Base-by-base conservation (phyloP, 2,888 invertebrate genomes). In the Polymixis lichenea region DNA sequence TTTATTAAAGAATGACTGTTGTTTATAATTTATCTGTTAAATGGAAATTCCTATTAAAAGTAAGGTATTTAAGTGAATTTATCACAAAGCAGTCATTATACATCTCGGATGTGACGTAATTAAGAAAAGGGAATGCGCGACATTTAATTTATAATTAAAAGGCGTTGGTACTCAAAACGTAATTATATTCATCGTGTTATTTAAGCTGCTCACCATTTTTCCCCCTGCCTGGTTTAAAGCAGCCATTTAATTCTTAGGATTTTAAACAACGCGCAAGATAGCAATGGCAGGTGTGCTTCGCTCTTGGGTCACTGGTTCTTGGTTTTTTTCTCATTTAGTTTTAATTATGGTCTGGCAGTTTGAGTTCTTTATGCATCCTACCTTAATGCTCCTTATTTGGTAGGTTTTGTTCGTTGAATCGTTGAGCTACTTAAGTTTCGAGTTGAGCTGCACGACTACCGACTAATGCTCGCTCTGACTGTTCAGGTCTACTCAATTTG, bases 121-220 rank as follows among this genome's bases (percentile, higher is more conserved):
- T 76, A 60, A 55, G 13, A 60, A 78, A 72, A 56, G 62, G 55
- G 43, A 76, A 65, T 69, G 61, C 28, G 56, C 38, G 60, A 65
- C 69, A 53, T 75, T 79, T 75, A 65, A 77, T 71, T 76, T 75
- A 15, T 61, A 83, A 79, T 86, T 77, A 79, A 78, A 79, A 53
- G 55, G 56, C 53, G 38, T 55, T 28, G 22, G 25, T 61, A 61
- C 53, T 67, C 25, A 70, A 69, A 84, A 80, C 32, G 51, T 66
- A 74, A 80, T 84, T 73, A 84, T 79, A 68, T 32, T 61, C 46
- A 13, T 62, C n/a, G 46, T 61, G n/a, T 25, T 72, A 56, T 56
- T 61, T 69, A 84, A 60, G 68, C 64, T 56, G 51, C 55, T 80
- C 78, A 70, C 9, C 51, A 49, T 58, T 43, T 8, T 58, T 28